Conservation (phyloP, 1,140 invertebrate genomes). For the Ceratitis capitata region DNA sequence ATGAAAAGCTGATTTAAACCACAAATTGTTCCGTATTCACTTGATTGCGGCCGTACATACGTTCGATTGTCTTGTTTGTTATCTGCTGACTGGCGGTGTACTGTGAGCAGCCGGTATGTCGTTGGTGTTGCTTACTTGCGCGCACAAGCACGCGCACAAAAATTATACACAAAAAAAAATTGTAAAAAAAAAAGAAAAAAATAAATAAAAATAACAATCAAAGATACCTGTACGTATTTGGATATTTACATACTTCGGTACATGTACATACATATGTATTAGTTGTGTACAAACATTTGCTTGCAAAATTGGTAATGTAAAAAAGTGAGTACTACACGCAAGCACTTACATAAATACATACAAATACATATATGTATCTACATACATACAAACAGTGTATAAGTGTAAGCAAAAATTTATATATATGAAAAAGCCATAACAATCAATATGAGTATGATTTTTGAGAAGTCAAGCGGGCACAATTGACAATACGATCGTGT, state of each 20-base stretch:
- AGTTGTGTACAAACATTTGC: neutral
- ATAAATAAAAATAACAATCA: neutral
- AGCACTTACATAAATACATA: neutral
- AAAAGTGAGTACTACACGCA: neutral
- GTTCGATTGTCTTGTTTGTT: conserved; percentile 7
- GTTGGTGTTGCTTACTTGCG: neutral
- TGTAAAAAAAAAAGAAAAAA: neutral
- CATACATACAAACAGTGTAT: neutral
- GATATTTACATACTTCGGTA: neutral
- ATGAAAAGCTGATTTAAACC: conserved; percentile 5
- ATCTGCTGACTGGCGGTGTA: conserved; percentile 14
- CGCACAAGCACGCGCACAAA: neutral
- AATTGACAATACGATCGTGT: neutral
- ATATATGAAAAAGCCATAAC: neutral
- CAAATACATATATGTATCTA: neutral
- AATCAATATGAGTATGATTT: neutral
- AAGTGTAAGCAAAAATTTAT: neutral
- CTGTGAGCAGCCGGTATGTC: neutral
- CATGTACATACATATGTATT: neutral
- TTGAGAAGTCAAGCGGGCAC: neutral
- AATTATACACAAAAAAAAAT: neutral
- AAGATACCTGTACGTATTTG: neutral
- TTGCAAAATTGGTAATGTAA: neutral
- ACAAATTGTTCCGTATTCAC: neutral
- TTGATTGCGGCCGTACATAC: neutral